phyloP scores from a whole-genome alignment of 2,113 vertebrate species.

The Origma solitaria region DNA sequence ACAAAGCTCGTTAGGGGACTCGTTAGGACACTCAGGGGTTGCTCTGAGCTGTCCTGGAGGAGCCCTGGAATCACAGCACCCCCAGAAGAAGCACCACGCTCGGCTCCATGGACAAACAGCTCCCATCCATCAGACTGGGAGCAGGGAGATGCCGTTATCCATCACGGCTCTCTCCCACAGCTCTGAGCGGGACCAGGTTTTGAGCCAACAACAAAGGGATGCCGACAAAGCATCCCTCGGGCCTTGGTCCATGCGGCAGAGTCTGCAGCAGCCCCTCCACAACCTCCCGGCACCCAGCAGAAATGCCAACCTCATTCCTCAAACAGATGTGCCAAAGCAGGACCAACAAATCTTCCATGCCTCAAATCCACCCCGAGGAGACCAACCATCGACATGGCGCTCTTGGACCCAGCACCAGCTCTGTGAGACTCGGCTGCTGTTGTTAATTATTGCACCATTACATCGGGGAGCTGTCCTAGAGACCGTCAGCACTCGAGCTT shows the following conservation, averaged over 20 bases:
- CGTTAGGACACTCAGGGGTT: background rate
- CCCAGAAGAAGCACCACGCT: background rate
- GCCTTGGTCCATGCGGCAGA: background rate
- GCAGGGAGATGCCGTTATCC: background rate
- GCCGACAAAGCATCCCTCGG: background rate
- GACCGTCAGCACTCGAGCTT: background rate
- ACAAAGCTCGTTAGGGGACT: slow-evolving; percentile 39
- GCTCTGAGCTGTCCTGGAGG: background rate
- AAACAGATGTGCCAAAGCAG: background rate
- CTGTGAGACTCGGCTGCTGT: background rate
- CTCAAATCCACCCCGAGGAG: slow-evolving; percentile 1
- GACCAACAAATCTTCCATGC: background rate
- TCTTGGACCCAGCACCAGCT: background rate
- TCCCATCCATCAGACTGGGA: background rate
- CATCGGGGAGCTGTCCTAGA: background rate
- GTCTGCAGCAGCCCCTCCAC: background rate
- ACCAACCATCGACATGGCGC: background rate
- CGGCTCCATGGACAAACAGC: fast-evolving
- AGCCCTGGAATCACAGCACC: background rate
- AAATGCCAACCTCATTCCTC: background rate
- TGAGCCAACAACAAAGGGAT: background rate
- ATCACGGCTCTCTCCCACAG: background rate
- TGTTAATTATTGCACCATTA: slow-evolving; percentile 20
- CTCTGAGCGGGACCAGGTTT: background rate
- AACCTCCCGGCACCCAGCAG: background rate